Percentiles rank a stretch among this genome's conserved stretches.
These are phyloP conservation scores for Brienomyrus brachyistius DNA, from an alignment of 2,113 vertebrate species.

Conservation along the genomic window DNA sequence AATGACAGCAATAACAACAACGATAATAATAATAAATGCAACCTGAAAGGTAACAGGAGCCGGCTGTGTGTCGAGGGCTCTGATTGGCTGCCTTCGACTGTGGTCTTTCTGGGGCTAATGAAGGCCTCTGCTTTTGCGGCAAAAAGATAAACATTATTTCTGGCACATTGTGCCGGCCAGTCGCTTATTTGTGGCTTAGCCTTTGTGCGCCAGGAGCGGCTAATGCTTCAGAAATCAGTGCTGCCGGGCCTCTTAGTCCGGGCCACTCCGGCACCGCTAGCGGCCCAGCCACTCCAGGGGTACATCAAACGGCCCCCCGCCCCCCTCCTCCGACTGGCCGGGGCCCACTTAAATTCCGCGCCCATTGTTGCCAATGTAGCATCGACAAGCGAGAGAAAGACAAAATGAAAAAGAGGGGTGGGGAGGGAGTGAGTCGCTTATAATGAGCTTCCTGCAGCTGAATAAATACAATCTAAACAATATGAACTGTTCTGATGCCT, in stretches of 20 bases:
- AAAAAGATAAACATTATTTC: slow-evolving; percentile 71
- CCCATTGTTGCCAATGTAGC: slow-evolving; percentile 57
- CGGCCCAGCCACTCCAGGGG: slow-evolving; percentile 51
- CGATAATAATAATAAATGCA: background rate
- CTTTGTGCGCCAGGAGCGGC: slow-evolving; percentile 59
- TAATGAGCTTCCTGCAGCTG: slow-evolving; percentile 56
- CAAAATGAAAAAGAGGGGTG: slow-evolving; percentile 38
- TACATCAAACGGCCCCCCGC: slow-evolving; percentile 61
- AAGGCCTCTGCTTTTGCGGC: slow-evolving; percentile 41
- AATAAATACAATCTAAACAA: slow-evolving; percentile 54
- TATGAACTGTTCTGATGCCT: slow-evolving; percentile 44
- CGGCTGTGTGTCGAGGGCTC: slow-evolving; percentile 48
- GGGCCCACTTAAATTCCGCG: slow-evolving; percentile 58
- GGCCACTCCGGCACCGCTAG: slow-evolving; percentile 38
- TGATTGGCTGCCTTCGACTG: slow-evolving; percentile 33
- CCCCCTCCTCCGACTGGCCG: slow-evolving; percentile 21
- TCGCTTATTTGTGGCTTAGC: slow-evolving; percentile 60
- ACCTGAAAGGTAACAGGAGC: slow-evolving; percentile 32
- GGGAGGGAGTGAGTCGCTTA: slow-evolving; percentile 21
- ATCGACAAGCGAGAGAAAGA: slow-evolving; percentile 43
- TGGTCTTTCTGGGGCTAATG: slow-evolving; percentile 40
- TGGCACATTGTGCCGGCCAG: slow-evolving; percentile 58
- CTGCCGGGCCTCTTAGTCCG: slow-evolving; percentile 38
- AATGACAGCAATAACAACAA: slow-evolving; percentile 10
- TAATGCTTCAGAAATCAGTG: slow-evolving; percentile 52